Conservation (phyloP, 1,140 invertebrate genomes). For the Theocolax elegans region DNA sequence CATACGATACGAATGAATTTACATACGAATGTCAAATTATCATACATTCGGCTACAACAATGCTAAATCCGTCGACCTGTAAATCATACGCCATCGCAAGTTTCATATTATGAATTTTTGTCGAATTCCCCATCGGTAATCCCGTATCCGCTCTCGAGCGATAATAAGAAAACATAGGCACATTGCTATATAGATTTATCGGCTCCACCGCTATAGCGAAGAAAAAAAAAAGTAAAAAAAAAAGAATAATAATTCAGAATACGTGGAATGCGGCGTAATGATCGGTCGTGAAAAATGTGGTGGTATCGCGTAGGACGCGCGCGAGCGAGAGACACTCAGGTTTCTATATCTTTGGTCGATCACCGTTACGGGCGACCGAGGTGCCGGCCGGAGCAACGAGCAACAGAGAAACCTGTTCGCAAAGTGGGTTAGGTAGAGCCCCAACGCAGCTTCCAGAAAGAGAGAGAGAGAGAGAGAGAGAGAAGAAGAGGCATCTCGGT, state of each 20-base stretch:
- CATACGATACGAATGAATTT: no score
- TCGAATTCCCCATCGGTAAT: no score
- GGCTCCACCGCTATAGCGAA: no score
- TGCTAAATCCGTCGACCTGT: no score
- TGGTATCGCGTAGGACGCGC: slow-evolving; percentile 6
- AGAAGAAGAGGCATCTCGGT: slow-evolving; percentile 7
- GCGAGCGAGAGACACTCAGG: slow-evolving; percentile 13
- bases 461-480: slow-evolving; percentile 21
- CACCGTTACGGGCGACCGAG: slow-evolving; percentile 54
- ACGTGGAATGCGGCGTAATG: background rate
- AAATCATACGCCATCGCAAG: no score
- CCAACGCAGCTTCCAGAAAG: slow-evolving; percentile 35
- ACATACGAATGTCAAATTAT: no score
- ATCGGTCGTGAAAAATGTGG: background rate
- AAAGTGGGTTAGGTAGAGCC: slow-evolving; percentile 61
- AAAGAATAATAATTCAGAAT: background rate
- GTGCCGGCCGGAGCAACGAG: slow-evolving; percentile 39
- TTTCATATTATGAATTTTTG: no score
- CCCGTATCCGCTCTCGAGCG: no score
- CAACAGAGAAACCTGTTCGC: slow-evolving; percentile 62
- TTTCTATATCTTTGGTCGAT: slow-evolving; percentile 52
- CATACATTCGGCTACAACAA: no score
- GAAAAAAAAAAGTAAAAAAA: no score
- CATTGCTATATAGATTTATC: no score
- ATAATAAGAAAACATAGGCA: no score